These are phyloP conservation scores for Papilio helenus DNA, from an alignment of 1,140 invertebrate genomes.

Conservation along the genomic window DNA sequence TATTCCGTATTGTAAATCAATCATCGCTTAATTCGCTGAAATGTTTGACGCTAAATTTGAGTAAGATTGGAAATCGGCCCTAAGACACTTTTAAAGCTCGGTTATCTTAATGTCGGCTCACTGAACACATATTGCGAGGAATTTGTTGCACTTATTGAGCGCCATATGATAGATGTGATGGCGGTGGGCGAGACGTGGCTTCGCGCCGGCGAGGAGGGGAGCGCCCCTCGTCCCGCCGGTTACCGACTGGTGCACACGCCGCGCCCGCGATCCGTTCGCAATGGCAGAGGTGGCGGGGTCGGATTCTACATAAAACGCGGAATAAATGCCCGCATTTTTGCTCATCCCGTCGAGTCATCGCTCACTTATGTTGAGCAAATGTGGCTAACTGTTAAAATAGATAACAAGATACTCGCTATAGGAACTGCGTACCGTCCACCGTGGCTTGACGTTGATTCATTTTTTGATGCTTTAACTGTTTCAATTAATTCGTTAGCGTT, in stretches of 20 bases:
- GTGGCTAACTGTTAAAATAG: neutral
- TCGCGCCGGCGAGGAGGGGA: no score
- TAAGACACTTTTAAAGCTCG: neutral
- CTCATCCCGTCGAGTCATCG: neutral
- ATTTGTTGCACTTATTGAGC: neutral
- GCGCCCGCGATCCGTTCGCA: neutral
- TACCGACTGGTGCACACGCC: slow-evolving; percentile 31
- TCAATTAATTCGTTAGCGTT: slow-evolving; percentile 1
- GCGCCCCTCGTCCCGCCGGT: slow-evolving; percentile 14
- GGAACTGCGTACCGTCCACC: slow-evolving; percentile 15
- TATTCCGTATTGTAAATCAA: no score
- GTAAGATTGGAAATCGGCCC: no score
- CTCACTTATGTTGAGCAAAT: neutral
- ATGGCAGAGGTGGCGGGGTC: neutral
- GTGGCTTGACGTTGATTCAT: slow-evolving; percentile 1
- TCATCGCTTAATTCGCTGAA: no score
- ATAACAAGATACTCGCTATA: neutral
- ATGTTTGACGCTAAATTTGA: neutral
- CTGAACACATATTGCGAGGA: neutral
- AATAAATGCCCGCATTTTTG: neutral
- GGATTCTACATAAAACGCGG: neutral
- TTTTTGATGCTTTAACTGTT: neutral
- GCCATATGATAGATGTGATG: neutral
- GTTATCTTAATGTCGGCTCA: slow-evolving; percentile 1
- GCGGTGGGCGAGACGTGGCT: no score